A percentile compares a stretch with the other conserved stretches of the same genome.
Conservation (phyloP, 1,140 invertebrate species). For the Diachasmimorpha longicaudata region DNA sequence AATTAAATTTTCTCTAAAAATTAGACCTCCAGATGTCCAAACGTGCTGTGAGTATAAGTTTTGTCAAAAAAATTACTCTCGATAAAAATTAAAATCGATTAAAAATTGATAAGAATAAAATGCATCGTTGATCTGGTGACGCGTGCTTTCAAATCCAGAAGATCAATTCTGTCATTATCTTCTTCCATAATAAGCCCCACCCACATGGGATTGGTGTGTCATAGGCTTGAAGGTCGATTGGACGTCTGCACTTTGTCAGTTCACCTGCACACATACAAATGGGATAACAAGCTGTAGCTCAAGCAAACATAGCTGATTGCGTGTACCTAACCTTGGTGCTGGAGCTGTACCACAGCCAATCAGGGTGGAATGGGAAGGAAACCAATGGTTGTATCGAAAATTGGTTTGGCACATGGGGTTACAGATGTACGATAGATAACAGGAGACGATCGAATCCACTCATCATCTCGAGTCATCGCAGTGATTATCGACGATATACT, state of each 20-base stretch:
- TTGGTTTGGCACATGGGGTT: conserved; percentile 13
- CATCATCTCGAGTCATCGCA: background rate
- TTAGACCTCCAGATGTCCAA: too few relatives aligned
- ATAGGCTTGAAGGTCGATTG: background rate
- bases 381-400: conserved; percentile 13
- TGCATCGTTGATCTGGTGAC: too few relatives aligned
- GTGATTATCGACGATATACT: too few relatives aligned
- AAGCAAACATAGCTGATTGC: conserved; percentile 39
- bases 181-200: too few relatives aligned
- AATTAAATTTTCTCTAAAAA: too few relatives aligned
- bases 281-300: conserved; percentile 36
- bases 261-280: conserved; percentile 27
- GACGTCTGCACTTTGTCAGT: conserved; percentile 5
- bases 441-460: background rate
- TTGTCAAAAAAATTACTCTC: too few relatives aligned
- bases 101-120: background rate
- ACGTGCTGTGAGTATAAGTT: too few relatives aligned
- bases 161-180: too few relatives aligned
- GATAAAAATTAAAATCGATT: too few relatives aligned
- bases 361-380: conserved; percentile 20
- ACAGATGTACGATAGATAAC: background rate
- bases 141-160: too few relatives aligned
- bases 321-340: conserved; percentile 33
- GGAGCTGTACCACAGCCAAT: conserved; percentile 29
- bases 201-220: too few relatives aligned